phyloP scores from a whole-genome alignment of 1,140 invertebrate species.

The Pogonomyrmex californicus region DNA sequence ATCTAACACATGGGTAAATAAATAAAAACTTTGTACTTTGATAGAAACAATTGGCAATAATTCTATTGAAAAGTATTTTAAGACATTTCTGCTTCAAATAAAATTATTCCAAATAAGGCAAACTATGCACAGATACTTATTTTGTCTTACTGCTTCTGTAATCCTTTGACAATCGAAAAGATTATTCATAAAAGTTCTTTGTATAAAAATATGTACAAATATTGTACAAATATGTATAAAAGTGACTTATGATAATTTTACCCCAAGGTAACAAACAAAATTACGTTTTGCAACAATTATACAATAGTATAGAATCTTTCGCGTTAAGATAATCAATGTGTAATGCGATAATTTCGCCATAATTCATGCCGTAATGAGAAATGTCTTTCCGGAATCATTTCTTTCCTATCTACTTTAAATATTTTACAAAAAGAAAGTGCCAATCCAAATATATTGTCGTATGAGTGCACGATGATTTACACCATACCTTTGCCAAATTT shows the following conservation, averaged over 20 bases:
- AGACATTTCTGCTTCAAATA: conserved; percentile 7
- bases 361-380: conserved; percentile 7
- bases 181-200: not conserved
- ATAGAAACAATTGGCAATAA: not conserved
- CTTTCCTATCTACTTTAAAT: conserved; percentile 38
- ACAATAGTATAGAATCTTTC: conserved; percentile 3
- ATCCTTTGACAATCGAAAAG: not conserved
- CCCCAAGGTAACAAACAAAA: not conserved
- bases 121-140: not conserved
- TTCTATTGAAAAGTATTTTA: not conserved
- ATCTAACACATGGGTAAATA: not conserved
- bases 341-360: conserved; percentile 8
- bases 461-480: conserved; percentile 19
- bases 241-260: not conserved
- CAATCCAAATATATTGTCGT: not conserved
- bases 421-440: not conserved
- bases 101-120: not conserved
- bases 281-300: not conserved
- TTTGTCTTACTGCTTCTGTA: not conserved
- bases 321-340: conserved; percentile 35
- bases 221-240: not conserved
- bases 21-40: not conserved
- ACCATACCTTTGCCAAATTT: not conserved
- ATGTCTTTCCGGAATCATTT: not conserved
- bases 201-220: not conserved